Conservation (phyloP, 2,113 vertebrate species). For the Aptenodytes patagonicus region DNA sequence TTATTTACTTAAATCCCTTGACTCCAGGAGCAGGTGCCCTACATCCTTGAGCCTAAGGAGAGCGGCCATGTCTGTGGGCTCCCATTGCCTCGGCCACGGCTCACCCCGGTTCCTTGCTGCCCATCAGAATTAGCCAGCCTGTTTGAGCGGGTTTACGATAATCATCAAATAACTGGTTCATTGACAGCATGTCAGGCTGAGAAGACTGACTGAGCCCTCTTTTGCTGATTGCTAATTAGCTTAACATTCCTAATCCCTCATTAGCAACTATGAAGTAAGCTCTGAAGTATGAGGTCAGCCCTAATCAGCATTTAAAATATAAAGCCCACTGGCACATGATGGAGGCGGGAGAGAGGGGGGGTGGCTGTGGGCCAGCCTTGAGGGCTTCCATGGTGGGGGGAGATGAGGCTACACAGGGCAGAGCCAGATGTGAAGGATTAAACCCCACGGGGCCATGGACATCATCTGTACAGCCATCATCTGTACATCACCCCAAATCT, state of each 20-base stretch:
- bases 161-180: slow-evolving; percentile 14
- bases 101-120: neutral
- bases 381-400: neutral
- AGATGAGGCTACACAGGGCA: neutral
- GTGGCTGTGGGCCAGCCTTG: neutral
- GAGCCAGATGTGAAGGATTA: neutral
- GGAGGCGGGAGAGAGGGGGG: neutral
- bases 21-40: neutral
- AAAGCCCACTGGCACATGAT: slow-evolving; percentile 29
- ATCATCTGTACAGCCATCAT: too few species aligned
- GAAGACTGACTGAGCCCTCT: slow-evolving; percentile 25
- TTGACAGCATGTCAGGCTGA: slow-evolving; percentile 16
- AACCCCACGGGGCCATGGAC: accelerated
- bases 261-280: slow-evolving; percentile 60
- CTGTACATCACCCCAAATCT: neutral
- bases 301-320: slow-evolving; percentile 44
- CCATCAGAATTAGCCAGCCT: slow-evolving; percentile 9
- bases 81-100: neutral
- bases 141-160: neutral
- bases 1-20: neutral
- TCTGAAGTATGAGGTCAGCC: slow-evolving; percentile 58
- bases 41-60: neutral
- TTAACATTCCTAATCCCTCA: slow-evolving; percentile 67
- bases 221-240: slow-evolving; percentile 63
- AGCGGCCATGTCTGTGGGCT: neutral